Percentiles rank a stretch among this genome's conserved stretches.
Evolutionary conservation across 2,797 vertebrate genomes (phyloP).

Genomic region (Tapirus indicus): DNA sequence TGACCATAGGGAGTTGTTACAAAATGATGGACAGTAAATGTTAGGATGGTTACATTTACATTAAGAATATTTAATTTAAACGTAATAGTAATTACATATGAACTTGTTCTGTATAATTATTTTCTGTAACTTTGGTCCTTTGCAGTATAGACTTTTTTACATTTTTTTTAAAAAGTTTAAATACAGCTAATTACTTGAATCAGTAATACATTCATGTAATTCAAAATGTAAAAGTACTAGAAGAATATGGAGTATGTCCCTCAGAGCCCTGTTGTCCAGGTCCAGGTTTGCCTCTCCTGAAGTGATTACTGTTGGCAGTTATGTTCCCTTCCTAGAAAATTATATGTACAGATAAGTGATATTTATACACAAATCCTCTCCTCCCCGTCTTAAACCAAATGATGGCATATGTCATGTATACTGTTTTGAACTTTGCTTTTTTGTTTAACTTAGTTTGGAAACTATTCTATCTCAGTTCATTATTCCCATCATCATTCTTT

Average conservation of each 20-base stretch:
- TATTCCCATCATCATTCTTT: background rate
- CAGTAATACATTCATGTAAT: background rate
- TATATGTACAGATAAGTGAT: background rate
- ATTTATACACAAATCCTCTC: background rate
- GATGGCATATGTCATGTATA: background rate
- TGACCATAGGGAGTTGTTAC: background rate
- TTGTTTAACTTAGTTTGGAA: background rate
- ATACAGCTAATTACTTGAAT: background rate
- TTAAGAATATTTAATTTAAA: conserved; percentile 35
- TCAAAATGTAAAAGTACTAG: background rate
- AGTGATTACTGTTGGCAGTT: background rate
- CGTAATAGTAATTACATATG: background rate
- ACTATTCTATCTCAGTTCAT: background rate
- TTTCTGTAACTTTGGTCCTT: conserved; percentile 26
- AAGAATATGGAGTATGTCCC: background rate
- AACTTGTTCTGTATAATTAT: background rate
- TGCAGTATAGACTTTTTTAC: background rate
- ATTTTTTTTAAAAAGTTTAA: background rate
- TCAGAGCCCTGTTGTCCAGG: background rate
- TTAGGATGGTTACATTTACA: background rate
- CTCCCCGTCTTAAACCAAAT: background rate
- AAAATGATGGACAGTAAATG: background rate
- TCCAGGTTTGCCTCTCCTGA: background rate
- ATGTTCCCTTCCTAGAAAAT: background rate
- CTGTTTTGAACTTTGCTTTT: background rate